A percentile compares a stretch with the other conserved stretches of the same genome.
Evolutionary conservation across 2,888 invertebrate genomes (phyloP).

Genomic region (Marronus borbonicus): DNA sequence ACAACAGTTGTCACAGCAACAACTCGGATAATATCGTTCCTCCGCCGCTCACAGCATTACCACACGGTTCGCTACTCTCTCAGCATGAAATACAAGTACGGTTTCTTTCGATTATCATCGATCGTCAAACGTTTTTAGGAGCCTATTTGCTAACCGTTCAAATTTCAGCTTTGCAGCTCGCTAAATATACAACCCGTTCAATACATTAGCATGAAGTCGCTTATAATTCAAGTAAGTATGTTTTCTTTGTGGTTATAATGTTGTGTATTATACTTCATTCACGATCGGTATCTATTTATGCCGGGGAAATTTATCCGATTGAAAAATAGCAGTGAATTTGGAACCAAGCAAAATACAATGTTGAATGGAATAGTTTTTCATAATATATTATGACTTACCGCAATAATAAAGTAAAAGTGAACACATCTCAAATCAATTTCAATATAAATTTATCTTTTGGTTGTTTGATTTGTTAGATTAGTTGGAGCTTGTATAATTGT

Average conservation of each 20-base stretch:
- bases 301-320: too few species aligned
- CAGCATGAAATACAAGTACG: slow-evolving; percentile 79
- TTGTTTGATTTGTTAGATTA: too few species aligned
- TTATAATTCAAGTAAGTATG: slow-evolving; percentile 79
- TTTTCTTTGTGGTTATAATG: not conserved
- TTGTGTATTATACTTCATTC: too few species aligned
- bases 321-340: too few species aligned
- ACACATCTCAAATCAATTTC: too few species aligned
- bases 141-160: slow-evolving; percentile 49
- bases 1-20: slow-evolving; percentile 69
- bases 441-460: too few species aligned
- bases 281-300: too few species aligned
- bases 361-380: too few species aligned
- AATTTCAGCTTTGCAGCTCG: slow-evolving; percentile 79
- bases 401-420: too few species aligned
- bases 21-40: slow-evolving; percentile 63
- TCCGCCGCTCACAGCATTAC: slow-evolving; percentile 55
- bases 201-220: slow-evolving; percentile 91
- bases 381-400: too few species aligned
- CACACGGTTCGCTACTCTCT: slow-evolving; percentile 72
- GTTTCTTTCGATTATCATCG: not conserved
- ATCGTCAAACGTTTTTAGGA: not conserved
- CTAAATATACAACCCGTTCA: slow-evolving; percentile 89
- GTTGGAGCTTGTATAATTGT: too few species aligned
- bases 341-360: too few species aligned